Percentiles rank a stretch among this genome's conserved stretches.
Conservation (phyloP, 2,888 invertebrate species). For the Rutpela maculata region DNA sequence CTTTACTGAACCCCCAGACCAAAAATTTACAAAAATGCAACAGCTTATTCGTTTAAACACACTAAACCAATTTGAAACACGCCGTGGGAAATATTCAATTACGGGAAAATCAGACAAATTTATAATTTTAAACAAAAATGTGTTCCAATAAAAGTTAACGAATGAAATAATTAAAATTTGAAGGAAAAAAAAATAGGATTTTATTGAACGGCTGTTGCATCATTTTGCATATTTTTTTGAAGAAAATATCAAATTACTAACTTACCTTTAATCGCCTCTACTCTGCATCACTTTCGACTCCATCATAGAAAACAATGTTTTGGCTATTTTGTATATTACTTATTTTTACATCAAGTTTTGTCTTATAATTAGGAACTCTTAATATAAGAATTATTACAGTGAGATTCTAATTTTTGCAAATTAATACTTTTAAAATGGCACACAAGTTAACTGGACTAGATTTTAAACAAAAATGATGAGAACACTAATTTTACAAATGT, state of each 20-base stretch:
- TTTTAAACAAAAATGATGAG: constrained; percentile 10
- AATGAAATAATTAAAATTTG: too few relatives aligned
- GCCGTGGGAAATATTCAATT: too few relatives aligned
- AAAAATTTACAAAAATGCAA: too few relatives aligned
- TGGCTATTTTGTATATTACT: constrained; percentile 32
- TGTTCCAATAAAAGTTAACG: too few relatives aligned
- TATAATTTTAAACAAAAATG: too few relatives aligned
- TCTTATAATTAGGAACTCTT: constrained; percentile 39
- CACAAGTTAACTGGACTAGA: constrained; percentile 26
- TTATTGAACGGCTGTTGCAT: too few relatives aligned
- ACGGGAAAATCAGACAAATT: too few relatives aligned
- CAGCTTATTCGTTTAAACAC: too few relatives aligned
- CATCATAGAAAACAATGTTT: constrained; percentile 24
- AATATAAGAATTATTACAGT: not conserved
- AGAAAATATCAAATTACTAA: not conserved
- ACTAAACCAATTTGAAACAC: too few relatives aligned
- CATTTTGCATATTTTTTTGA: not conserved
- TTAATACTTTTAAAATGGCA: constrained; percentile 33
- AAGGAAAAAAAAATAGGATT: too few relatives aligned
- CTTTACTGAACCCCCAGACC: too few relatives aligned
- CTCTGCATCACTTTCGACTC: not conserved
- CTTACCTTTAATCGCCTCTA: not conserved
- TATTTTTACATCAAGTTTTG: constrained; percentile 28
- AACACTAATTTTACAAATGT: constrained; percentile 21
- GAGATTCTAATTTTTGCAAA: constrained; percentile 17